Conservation (phyloP, 2,113 vertebrate species). For the Hydrochoerus hydrochaeris region DNA sequence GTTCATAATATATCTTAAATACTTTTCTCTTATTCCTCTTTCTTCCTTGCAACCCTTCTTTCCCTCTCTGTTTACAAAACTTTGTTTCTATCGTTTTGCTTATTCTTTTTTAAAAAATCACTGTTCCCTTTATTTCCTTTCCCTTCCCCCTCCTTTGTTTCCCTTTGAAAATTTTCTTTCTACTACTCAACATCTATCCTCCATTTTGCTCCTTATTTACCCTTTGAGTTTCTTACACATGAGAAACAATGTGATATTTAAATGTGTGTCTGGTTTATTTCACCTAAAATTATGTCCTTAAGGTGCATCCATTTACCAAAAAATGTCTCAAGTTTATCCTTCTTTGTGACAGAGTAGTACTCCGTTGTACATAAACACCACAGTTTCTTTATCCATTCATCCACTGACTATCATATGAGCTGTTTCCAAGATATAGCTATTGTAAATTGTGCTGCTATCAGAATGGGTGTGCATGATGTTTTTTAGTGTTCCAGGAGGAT, state of each 20-base stretch:
- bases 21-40: neutral
- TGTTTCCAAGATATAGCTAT: neutral
- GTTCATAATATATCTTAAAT: neutral
- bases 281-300: neutral
- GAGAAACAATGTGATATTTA: neutral
- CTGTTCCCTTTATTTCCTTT: neutral
- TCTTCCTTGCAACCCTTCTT: neutral
- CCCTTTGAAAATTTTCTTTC: neutral
- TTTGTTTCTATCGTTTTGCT: neutral
- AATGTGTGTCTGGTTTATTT: neutral
- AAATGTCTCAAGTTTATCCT: neutral
- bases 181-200: neutral
- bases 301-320: neutral
- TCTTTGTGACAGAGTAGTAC: neutral
- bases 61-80: neutral
- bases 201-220: neutral
- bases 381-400: neutral
- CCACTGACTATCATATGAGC: neutral
- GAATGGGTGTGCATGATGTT: neutral
- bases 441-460: neutral
- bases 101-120: neutral
- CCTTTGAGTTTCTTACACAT: neutral
- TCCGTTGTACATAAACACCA: neutral
- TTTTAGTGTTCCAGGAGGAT: neutral
- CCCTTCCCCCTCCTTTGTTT: neutral